These are phyloP conservation scores for Calameuta pallipes DNA, from an alignment of 2,888 invertebrate genomes.

Conservation along the genomic window DNA sequence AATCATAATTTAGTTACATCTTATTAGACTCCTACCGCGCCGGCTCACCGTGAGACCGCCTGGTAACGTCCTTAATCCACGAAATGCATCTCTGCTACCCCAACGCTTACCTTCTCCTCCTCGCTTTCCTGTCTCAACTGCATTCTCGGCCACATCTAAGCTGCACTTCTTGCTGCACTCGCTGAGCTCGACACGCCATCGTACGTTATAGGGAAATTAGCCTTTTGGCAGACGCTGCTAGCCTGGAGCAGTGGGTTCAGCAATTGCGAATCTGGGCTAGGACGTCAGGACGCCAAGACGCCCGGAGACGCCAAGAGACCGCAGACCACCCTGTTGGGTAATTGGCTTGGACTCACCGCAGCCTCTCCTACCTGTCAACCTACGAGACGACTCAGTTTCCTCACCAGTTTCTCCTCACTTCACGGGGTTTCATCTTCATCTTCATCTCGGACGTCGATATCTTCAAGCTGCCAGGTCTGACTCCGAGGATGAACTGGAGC, in stretches of 20 bases:
- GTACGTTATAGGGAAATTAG: neutral
- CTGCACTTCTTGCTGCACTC: neutral
- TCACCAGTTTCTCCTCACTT: neutral
- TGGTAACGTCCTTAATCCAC: constrained; percentile 61
- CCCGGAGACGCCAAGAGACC: neutral
- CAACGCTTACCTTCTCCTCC: constrained; percentile 21
- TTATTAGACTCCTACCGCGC: constrained; percentile 64
- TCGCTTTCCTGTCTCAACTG: neutral
- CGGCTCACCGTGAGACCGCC: constrained; percentile 61
- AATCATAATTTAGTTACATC: constrained; percentile 66
- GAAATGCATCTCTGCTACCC: constrained; percentile 52
- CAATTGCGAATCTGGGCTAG: neutral
- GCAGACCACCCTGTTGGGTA: constrained; percentile 20
- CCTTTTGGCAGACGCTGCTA: neutral
- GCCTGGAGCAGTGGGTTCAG: neutral
- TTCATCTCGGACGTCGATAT: neutral
- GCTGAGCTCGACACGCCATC: constrained; percentile 5
- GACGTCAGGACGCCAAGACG: neutral
- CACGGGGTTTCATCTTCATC: neutral
- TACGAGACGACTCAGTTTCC: constrained; percentile 26
- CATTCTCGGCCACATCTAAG: neutral
- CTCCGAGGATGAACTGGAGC: neutral
- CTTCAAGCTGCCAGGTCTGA: neutral
- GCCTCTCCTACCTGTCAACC: constrained; percentile 41
- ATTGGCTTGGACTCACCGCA: constrained; percentile 20